A percentile compares a stretch with the other conserved stretches of the same genome.
Evolutionary conservation across 2,113 vertebrate species (phyloP).

Genomic region (Cryptotis parvus): DNA sequence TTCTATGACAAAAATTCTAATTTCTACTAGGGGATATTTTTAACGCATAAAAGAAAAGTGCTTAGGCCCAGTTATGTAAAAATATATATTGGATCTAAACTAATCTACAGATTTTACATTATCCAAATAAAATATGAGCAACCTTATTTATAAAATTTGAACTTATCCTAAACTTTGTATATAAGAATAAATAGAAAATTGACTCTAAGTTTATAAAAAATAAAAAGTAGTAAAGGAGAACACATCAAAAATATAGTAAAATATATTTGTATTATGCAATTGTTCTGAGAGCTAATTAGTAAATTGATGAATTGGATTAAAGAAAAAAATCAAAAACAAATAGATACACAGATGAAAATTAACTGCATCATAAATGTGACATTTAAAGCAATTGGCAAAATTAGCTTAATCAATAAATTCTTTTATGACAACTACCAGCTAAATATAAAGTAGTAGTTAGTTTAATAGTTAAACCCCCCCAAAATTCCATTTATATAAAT

Average conservation of each 20-base stretch:
- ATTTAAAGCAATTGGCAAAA: slow-evolving; percentile 16
- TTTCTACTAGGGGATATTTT: background rate
- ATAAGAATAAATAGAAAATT: slow-evolving; percentile 79
- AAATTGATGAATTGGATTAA: background rate
- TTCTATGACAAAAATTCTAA: background rate
- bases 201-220: slow-evolving; percentile 71
- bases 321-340: slow-evolving; percentile 19
- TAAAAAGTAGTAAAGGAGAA: slow-evolving; percentile 64
- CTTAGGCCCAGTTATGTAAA: slow-evolving; percentile 63
- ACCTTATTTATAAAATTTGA: slow-evolving; percentile 79
- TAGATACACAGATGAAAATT: background rate
- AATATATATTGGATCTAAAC: slow-evolving; percentile 73
- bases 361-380: background rate
- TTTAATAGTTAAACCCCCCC: background rate
- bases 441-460: background rate
- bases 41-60: slow-evolving; percentile 35
- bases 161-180: slow-evolving; percentile 80
- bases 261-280: slow-evolving; percentile 52
- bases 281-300: background rate
- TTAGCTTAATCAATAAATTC: slow-evolving; percentile 21
- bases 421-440: background rate
- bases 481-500: slow-evolving; percentile 4
- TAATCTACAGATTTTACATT: slow-evolving; percentile 78
- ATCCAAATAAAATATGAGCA: slow-evolving; percentile 79
- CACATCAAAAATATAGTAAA: slow-evolving; percentile 46